phyloP scores from a whole-genome alignment of 2,113 vertebrate genomes.

The Cyanoderma ruficeps region DNA sequence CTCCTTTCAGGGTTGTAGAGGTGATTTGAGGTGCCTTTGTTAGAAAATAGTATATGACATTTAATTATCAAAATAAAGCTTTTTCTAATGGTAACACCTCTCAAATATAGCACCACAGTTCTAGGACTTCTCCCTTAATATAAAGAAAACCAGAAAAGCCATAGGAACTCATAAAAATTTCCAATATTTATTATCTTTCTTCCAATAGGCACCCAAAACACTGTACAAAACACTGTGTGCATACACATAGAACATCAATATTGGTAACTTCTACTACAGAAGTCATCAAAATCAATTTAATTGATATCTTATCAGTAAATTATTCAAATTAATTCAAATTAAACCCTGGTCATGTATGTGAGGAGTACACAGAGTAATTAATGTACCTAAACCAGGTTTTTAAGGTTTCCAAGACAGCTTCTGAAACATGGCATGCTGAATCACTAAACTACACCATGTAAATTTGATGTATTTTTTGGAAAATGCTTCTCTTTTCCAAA shows the following conservation, averaged over 20 bases:
- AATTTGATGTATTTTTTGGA: background rate
- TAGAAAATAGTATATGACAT: background rate
- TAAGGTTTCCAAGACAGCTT: background rate
- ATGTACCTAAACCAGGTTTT: background rate
- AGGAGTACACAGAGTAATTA: background rate
- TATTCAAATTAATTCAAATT: background rate
- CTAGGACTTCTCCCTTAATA: background rate
- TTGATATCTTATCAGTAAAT: background rate
- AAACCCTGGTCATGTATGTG: background rate
- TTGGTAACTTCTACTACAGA: background rate
- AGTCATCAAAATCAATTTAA: background rate
- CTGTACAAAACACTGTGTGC: background rate
- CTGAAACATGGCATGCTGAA: background rate
- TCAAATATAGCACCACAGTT: background rate
- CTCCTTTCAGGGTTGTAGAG: background rate
- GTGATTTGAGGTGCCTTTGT: background rate
- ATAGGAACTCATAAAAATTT: background rate
- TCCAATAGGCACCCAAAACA: background rate
- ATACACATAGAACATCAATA: background rate
- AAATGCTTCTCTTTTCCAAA: background rate
- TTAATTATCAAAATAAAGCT: background rate
- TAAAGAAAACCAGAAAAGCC: background rate
- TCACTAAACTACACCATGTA: background rate
- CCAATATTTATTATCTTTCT: background rate
- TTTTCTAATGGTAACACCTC: background rate